Base-by-base conservation (phyloP, 2,888 invertebrate species). In the Catocala fraxini region DNA sequence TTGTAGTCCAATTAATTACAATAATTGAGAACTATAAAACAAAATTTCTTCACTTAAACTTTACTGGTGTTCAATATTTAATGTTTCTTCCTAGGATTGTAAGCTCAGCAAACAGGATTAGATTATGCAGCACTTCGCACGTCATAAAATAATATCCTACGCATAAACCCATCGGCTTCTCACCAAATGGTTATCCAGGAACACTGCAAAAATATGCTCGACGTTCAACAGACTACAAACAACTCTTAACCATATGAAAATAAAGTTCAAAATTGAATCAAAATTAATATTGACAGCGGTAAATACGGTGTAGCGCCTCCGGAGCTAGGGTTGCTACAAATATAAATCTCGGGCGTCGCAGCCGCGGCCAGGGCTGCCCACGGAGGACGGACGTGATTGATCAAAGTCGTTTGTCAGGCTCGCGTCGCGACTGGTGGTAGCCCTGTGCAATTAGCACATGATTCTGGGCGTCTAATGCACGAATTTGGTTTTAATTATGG, bases 341-440 rank as follows among this genome's bases (percentile, higher is more conserved):
- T 83, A 89, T 84, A 84, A 85, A 85, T 84, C 83, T 85, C 80
- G 69, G 69, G 59, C 77, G 75, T 79, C 78, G 79, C 81, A 87
- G 88, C 87, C 85, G 86, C 84, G 87, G 87, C 85, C 86, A 87
- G 88, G 89, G 89, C 88, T 85, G 88, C 83, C 87, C 88, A 84
- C 87, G 85, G 84, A 90, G 90, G 88, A 88, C 90, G 86, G 87
- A 74, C 84, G 89, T 93, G 93, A 93, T 93, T 93, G 92, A 93
- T 93, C 92, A 90, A 91, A 91, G 91, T 91, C 91, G 91, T 92
- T 92, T 91, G 92, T 92, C 92, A 92, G 86, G 87, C 92, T 92
- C 92, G 89, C 89, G 89, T 91, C 89, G 90, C 91, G 89, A 88
- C 87, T 83, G 84, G 81, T 84, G 88, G 84, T 85, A 88, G 88